Conservation (phyloP, 1,140 invertebrate species). For the Drosophila orosa region DNA sequence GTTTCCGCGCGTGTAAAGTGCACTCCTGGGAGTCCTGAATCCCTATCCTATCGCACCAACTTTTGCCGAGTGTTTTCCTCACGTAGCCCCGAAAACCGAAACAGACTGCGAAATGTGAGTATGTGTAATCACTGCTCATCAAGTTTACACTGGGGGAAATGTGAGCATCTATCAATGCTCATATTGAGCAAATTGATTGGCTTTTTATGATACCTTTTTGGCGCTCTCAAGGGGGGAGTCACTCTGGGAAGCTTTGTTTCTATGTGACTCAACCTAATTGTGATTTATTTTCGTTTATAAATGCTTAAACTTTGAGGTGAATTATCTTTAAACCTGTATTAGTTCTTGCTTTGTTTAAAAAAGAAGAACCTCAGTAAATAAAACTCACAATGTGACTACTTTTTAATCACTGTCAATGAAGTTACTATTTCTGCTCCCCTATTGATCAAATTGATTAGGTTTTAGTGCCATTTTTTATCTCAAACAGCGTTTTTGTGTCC, state of each 20-base stretch:
- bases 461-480: slow-evolving; percentile 11
- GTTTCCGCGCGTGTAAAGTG: slow-evolving; percentile 62
- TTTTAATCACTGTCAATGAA: slow-evolving; percentile 33
- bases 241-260: slow-evolving; percentile 1
- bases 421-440: slow-evolving; percentile 6
- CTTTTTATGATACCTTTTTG: slow-evolving; percentile 10
- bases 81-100: slow-evolving; percentile 40
- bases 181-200: slow-evolving; percentile 38
- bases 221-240: background rate
- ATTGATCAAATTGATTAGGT: slow-evolving; percentile 22
- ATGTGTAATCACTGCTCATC: slow-evolving; percentile 80
- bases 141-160: slow-evolving; percentile 62
- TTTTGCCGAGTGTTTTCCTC: slow-evolving; percentile 38
- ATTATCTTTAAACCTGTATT: too few species aligned
- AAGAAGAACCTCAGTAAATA: background rate
- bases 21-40: slow-evolving; percentile 67
- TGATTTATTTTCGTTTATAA: background rate
- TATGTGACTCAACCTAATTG: slow-evolving; percentile 3
- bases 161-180: slow-evolving; percentile 34
- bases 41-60: slow-evolving; percentile 18
- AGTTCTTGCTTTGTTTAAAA: too few species aligned
- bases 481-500: background rate
- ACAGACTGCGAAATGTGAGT: slow-evolving; percentile 29
- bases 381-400: background rate
- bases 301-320: too few species aligned